These are phyloP conservation scores for Notarius quadriscutis DNA, from an alignment of 2,113 vertebrate genomes.

Conservation along the genomic window DNA sequence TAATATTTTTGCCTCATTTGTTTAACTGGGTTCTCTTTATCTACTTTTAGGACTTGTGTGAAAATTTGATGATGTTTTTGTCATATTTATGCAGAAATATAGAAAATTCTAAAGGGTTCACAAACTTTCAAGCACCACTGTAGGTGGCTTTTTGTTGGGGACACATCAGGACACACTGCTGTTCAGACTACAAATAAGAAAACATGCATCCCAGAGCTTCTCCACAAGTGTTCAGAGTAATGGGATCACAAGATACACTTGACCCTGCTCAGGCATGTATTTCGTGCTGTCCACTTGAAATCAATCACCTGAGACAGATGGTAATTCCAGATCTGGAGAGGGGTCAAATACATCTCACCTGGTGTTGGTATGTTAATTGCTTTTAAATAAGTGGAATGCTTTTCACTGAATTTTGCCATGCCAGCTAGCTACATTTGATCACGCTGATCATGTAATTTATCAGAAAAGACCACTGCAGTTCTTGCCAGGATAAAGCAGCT, in stretches of 20 bases:
- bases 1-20: no score
- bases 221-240: not conserved
- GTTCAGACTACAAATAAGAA: not conserved
- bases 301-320: not conserved
- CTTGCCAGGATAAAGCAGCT: not conserved
- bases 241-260: slow-evolving; percentile 1
- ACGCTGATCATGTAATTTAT: not conserved
- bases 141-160: not conserved
- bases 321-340: not conserved
- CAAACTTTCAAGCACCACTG: no score
- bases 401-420: not conserved
- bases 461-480: not conserved
- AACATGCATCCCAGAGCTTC: not conserved
- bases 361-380: not conserved
- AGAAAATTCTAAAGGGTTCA: no score
- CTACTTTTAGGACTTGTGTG: no score
- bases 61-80: no score
- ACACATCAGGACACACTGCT: not conserved
- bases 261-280: not conserved
- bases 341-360: not conserved
- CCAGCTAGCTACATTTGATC: not conserved
- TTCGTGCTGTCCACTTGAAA: not conserved
- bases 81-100: no score
- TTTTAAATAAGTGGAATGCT: not conserved
- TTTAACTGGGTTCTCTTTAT: no score